Evolutionary conservation across 2,888 invertebrate species (phyloP).

Genomic region (Drosophila pseudotalamancana): DNA sequence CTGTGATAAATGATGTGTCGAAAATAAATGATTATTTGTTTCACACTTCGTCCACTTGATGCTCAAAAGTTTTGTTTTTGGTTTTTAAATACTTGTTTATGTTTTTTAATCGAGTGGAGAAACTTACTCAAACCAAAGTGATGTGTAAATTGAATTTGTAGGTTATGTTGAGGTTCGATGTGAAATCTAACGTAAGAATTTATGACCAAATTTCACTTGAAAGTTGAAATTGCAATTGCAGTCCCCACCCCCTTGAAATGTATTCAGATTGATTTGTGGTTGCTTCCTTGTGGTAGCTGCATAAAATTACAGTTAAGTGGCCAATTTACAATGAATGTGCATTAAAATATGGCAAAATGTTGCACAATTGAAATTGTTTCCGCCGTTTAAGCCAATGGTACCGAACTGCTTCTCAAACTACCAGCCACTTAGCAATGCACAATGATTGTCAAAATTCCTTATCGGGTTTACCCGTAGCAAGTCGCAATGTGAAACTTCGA

Average conservation of each 20-base stretch:
- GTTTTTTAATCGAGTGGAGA: constrained; percentile 1
- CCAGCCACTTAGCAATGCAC: too few relatives aligned
- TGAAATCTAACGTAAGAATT: too few relatives aligned
- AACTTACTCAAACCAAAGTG: too few relatives aligned
- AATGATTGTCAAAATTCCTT: too few relatives aligned
- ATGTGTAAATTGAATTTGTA: too few relatives aligned
- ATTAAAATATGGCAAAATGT: constrained; percentile 29
- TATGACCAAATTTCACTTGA: background rate
- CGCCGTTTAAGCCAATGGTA: constrained; percentile 11
- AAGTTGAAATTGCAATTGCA: background rate
- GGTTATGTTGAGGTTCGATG: too few relatives aligned
- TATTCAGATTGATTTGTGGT: constrained; percentile 25
- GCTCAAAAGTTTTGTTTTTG: constrained; percentile 20
- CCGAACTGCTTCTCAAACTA: constrained; percentile 2
- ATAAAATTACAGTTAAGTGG: constrained; percentile 21
- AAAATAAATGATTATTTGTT: constrained; percentile 78
- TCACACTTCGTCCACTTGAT: constrained; percentile 30
- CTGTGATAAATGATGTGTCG: constrained; percentile 76
- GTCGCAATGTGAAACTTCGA: too few relatives aligned
- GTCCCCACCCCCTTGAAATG: background rate
- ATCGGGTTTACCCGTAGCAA: too few relatives aligned
- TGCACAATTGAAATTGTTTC: constrained; percentile 4
- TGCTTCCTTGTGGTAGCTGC: constrained; percentile 1
- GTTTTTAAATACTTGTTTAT: constrained; percentile 23
- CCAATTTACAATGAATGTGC: constrained; percentile 31